Evolutionary conservation across 2,888 invertebrate species (phyloP).

Genomic region (Euplexia lucipara): DNA sequence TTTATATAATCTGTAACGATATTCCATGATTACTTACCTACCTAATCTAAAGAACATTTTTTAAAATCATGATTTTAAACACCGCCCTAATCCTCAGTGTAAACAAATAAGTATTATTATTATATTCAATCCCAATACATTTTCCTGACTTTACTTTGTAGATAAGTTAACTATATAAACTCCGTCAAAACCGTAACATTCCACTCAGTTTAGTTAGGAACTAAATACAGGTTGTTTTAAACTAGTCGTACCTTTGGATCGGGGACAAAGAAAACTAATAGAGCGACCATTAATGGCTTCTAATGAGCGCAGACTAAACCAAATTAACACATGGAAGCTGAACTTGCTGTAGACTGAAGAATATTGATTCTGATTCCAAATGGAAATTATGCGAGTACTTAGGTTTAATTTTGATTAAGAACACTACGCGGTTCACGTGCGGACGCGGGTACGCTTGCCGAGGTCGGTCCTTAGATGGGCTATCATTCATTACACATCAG

Average conservation of each 20-base stretch:
- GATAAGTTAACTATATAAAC: neutral
- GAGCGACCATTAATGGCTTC: slow-evolving; percentile 24
- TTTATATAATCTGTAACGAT: no score
- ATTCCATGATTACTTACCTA: no score
- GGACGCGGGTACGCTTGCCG: no score
- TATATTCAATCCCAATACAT: neutral
- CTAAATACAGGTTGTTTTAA: slow-evolving; percentile 25
- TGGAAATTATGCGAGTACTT: neutral
- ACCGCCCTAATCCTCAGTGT: no score
- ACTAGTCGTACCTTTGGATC: slow-evolving; percentile 4
- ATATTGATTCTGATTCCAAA: neutral
- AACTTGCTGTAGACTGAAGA: neutral
- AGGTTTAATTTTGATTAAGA: neutral
- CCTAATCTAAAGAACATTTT: no score
- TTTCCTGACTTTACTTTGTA: neutral
- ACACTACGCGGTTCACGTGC: no score
- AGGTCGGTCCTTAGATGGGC: no score
- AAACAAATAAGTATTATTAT: no score
- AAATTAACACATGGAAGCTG: slow-evolving; percentile 10
- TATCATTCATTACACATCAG: no score
- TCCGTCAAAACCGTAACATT: neutral
- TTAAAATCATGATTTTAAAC: no score
- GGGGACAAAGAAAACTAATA: slow-evolving; percentile 34
- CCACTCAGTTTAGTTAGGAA: neutral
- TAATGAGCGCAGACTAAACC: slow-evolving; percentile 28